phyloP scores from a whole-genome alignment of 2,797 vertebrate species.

The Dendrocincla tyrannina region DNA sequence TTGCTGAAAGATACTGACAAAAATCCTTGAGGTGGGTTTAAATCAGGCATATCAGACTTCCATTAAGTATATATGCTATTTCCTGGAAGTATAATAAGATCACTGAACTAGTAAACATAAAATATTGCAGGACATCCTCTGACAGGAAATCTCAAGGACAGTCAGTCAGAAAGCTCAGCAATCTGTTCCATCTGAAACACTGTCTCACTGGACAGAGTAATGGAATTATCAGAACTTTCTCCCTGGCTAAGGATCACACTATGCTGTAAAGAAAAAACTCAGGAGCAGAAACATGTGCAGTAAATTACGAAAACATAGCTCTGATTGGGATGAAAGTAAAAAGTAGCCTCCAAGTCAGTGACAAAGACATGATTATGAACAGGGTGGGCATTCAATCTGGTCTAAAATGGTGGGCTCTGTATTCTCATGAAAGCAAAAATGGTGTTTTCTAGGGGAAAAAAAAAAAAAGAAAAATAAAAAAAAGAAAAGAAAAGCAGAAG shows the following conservation, averaged over 20 bases:
- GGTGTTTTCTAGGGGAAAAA: background rate
- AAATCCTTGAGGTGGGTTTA: constrained; percentile 16
- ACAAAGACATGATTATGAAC: background rate
- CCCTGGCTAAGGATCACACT: background rate
- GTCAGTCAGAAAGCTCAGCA: background rate
- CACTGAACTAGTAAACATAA: background rate
- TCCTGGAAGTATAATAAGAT: background rate
- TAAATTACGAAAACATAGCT: background rate
- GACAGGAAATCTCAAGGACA: background rate
- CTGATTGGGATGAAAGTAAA: background rate
- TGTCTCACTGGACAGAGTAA: background rate
- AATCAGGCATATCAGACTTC: background rate
- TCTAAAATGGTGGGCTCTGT: background rate
- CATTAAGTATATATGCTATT: background rate
- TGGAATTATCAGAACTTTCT: background rate
- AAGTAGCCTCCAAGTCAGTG: background rate
- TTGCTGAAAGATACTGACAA: background rate
- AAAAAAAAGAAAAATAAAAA: background rate
- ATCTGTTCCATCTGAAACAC: background rate
- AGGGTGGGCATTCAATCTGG: background rate
- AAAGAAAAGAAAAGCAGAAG: background rate
- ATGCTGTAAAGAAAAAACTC: background rate
- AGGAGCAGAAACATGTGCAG: background rate
- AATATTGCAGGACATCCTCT: background rate
- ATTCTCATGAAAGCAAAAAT: background rate